phyloP scores from a whole-genome alignment of 2,797 vertebrate genomes.

The Myotis pilosus region DNA sequence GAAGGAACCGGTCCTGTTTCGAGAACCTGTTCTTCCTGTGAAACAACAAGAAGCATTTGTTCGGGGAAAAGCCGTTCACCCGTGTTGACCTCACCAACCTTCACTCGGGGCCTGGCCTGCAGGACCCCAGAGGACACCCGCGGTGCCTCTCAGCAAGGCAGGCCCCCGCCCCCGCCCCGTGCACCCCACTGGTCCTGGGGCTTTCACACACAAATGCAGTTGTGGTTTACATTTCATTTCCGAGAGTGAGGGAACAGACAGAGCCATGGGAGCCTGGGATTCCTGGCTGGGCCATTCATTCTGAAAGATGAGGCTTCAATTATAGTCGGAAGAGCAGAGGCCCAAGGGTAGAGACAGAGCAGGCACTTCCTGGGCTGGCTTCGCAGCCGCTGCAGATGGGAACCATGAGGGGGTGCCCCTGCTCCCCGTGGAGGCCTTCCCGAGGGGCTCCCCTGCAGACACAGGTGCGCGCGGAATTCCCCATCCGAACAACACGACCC shows the following conservation, averaged over 20 bases:
- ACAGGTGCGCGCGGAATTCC: background rate
- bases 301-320: constrained; percentile 62
- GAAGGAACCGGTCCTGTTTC: background rate
- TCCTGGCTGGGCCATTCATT: constrained; percentile 67
- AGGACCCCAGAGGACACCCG: background rate
- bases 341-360: constrained; percentile 57
- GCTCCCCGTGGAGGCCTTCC: background rate
- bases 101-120: constrained; percentile 65
- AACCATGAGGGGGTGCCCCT: background rate
- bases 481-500: background rate
- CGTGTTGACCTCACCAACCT: constrained; percentile 69
- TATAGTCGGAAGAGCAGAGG: constrained; percentile 50
- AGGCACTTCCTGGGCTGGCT: constrained; percentile 54
- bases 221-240: constrained; percentile 68
- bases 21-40: background rate
- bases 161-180: too few species aligned
- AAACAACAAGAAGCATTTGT: constrained; percentile 50
- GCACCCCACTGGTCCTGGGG: background rate
- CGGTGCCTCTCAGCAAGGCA: too few species aligned
- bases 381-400: background rate
- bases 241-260: constrained; percentile 57
- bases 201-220: constrained; percentile 36
- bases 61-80: constrained; percentile 48
- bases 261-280: constrained; percentile 61
- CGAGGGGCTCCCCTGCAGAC: background rate